Percentiles rank a stretch among this genome's conserved stretches.
These are phyloP conservation scores for Sisor rabdophorus DNA, from an alignment of 2,113 vertebrate genomes.

Conservation along the genomic window DNA sequence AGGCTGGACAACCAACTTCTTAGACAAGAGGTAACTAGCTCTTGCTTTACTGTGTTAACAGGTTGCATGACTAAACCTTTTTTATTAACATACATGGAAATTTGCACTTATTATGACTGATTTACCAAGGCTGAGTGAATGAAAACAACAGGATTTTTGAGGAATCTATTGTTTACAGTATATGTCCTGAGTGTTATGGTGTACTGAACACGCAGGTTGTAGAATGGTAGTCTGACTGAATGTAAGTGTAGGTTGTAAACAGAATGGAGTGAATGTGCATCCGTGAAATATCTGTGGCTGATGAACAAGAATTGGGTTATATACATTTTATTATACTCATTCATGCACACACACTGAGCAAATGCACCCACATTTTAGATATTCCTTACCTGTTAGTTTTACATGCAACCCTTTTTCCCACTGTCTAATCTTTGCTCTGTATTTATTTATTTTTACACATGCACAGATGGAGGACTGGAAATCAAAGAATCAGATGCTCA, in stretches of 20 bases:
- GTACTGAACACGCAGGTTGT: neutral
- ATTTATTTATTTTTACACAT: slow-evolving; percentile 48
- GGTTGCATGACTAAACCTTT: too few species aligned
- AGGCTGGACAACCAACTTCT: slow-evolving; percentile 86
- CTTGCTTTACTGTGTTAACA: neutral
- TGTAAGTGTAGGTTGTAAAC: neutral
- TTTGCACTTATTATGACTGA: neutral
- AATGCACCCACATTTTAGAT: neutral
- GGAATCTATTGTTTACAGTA: neutral
- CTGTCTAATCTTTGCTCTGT: neutral
- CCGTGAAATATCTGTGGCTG: too few species aligned
- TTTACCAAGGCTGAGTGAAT: neutral
- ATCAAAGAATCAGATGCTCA: slow-evolving; percentile 75
- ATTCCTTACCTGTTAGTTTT: neutral
- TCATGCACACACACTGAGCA: neutral
- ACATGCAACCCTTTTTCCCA: neutral
- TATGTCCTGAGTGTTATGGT: neutral
- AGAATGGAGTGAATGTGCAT: neutral
- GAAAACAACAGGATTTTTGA: neutral
- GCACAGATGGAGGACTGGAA: slow-evolving; percentile 78
- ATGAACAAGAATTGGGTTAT: neutral
- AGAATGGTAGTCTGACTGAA: too few species aligned
- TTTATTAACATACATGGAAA: neutral
- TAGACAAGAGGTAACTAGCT: slow-evolving; percentile 76
- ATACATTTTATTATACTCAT: neutral